Evolutionary conservation across 2,888 invertebrate genomes (phyloP).

Genomic region (Coremacera marginata): DNA sequence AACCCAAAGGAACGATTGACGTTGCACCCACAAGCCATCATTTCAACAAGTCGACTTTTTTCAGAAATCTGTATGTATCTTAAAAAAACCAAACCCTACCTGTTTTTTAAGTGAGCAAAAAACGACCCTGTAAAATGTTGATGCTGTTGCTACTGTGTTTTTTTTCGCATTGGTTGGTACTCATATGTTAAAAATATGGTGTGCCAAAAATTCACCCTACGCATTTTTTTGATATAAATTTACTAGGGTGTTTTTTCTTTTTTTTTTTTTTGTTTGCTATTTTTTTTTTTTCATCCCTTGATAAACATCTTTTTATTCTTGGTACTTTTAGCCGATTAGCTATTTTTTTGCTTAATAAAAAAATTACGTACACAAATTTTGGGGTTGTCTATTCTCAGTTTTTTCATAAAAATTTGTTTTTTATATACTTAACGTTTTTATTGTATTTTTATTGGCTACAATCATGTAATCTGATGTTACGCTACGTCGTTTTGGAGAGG

Average conservation of each 20-base stretch:
- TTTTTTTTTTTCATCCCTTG: conserved; percentile 24
- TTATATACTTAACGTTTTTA: conserved; percentile 13
- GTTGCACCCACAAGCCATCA: conserved; percentile 8
- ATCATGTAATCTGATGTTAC: conserved; percentile 32
- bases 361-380: neutral
- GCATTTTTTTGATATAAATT: conserved; percentile 1
- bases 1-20: neutral
- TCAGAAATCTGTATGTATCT: conserved; percentile 25
- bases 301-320: neutral
- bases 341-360: conserved; percentile 17
- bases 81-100: conserved; percentile 39
- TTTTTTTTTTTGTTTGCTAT: conserved; percentile 13
- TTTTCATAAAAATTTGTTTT: neutral
- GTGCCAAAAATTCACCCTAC: neutral
- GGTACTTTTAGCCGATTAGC: conserved; percentile 17
- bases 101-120: conserved; percentile 6
- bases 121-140: neutral
- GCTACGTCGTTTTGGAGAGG: conserved; percentile 22
- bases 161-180: neutral
- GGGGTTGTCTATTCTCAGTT: conserved; percentile 4
- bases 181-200: neutral
- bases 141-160: neutral
- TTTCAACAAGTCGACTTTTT: conserved; percentile 59
- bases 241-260: neutral
- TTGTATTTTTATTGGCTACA: conserved; percentile 31